Evolutionary conservation across 1,140 invertebrate genomes (phyloP).

Genomic region (Solenopsis invicta): DNA sequence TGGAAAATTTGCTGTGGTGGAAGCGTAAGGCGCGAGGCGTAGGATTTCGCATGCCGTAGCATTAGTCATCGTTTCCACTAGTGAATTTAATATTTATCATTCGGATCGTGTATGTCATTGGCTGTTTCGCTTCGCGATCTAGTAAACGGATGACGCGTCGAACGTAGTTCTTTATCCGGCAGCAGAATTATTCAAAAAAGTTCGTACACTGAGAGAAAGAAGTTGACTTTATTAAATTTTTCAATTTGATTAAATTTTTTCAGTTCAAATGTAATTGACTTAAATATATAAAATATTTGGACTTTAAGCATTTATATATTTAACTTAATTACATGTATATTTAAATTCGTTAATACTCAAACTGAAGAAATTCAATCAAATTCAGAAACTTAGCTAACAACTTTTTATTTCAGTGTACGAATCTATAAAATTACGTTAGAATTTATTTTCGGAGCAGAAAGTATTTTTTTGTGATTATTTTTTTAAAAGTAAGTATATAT

Average conservation of each 20-base stretch:
- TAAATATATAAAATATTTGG: too few species aligned
- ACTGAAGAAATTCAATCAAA: too few species aligned
- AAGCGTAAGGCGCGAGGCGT: background rate
- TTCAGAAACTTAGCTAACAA: too few species aligned
- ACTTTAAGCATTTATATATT: too few species aligned
- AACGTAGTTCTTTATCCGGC: background rate
- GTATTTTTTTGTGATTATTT: background rate
- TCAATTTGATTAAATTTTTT: too few species aligned
- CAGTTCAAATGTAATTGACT: too few species aligned
- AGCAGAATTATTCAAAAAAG: background rate
- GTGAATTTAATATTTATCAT: constrained; percentile 60
- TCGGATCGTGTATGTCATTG: background rate
- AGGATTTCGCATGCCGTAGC: constrained; percentile 23
- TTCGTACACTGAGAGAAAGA: background rate
- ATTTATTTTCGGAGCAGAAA: background rate
- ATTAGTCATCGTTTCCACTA: constrained; percentile 9
- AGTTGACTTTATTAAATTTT: background rate
- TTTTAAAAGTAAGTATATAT: background rate
- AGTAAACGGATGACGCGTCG: background rate
- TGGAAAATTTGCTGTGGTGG: constrained; percentile 66
- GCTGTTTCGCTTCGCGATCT: background rate
- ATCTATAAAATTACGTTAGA: background rate
- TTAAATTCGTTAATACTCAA: too few species aligned
- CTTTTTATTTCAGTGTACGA: too few species aligned
- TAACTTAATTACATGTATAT: too few species aligned